Base-by-base conservation (phyloP, 2,113 vertebrate species). In the Podarcis muralis region DNA sequence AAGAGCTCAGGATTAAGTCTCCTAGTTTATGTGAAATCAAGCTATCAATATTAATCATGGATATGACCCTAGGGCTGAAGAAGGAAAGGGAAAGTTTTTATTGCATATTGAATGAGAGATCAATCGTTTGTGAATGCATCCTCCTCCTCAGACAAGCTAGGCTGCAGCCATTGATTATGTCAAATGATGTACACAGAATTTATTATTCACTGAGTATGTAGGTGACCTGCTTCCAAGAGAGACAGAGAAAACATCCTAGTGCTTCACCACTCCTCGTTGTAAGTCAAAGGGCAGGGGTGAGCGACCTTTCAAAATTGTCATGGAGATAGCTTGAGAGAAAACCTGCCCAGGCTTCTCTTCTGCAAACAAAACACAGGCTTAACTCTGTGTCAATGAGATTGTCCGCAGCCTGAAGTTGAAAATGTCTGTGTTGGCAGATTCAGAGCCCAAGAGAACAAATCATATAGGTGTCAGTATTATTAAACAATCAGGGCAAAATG, bases 401-500 rank as follows among this genome's bases (percentile, higher is more conserved):
- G 15, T 83, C 93, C 76, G 62, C 18, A 32, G 80, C 43, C 57
- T 84, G 81, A 79, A 20, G 16, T 0, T 25, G 68, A 86, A 62
- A 69, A 75, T 35, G 87, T 9, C 5, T 86, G 66, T 89, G 3
- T 20, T 86, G 66, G 72, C 15, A 84, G 84, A 43, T 83, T 80
- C 88, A 87, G 85, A 0, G 2, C 57, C 37, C 83, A 12, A 85
- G 84, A 18, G 25, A 72, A 37, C 62, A 74, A 43, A 74, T 79
- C 85, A 22, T 91, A 59, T 66, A 88, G 90, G 32, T 83, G 76
- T 81, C 89, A 79, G 87, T 91, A 40, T 83, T 66, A 66, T 80
- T 87, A 68, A 90, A 91, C 57, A 62, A 66, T 11, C 9, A 12
- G 30, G 81, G 90, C 53, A 89, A 90, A 82, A 85, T 2, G 1